Conservation (phyloP, 2,113 vertebrate species). For the Triplophysa tibetana region DNA sequence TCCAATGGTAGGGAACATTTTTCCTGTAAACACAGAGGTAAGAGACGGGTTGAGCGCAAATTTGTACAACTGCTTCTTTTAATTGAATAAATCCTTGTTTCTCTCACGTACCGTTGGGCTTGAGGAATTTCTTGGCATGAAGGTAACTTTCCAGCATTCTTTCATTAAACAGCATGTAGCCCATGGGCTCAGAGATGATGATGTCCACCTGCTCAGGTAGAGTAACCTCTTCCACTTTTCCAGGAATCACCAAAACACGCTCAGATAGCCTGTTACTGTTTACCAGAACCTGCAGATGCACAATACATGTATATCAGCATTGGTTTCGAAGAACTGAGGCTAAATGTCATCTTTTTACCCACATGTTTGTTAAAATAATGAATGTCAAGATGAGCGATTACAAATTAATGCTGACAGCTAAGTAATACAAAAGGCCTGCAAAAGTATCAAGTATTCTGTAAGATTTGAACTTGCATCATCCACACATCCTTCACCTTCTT, state of each 20-base stretch:
- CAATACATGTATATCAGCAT: neutral
- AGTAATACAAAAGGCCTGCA: too few species aligned
- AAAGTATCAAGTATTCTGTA: too few species aligned
- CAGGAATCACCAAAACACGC: conserved; percentile 89
- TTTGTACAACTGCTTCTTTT: neutral
- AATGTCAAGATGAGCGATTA: neutral
- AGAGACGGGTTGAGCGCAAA: too few species aligned
- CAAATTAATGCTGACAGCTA: too few species aligned
- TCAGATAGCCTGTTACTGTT: conserved; percentile 91
- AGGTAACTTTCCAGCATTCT: conserved; percentile 97
- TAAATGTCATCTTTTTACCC: neutral
- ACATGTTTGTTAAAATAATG: neutral
- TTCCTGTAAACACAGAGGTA: conserved; percentile 73
- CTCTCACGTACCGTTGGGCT: conserved; percentile 81
- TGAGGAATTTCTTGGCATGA: conserved; percentile 95
- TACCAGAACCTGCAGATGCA: conserved; percentile 81
- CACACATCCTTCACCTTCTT: too few species aligned
- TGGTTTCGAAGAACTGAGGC: neutral
- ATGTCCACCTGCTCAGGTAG: conserved; percentile 94
- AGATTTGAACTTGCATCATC: too few species aligned
- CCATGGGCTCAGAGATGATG: conserved; percentile 97
- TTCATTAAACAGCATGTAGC: conserved; percentile 97
- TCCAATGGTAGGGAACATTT: conserved; percentile 96
- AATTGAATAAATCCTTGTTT: neutral
- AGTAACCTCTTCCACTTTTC: conserved; percentile 93